A percentile compares a stretch with the other conserved stretches of the same genome.
Conservation (phyloP, 2,797 vertebrate genomes). For the Mormyrops attenuatus region DNA sequence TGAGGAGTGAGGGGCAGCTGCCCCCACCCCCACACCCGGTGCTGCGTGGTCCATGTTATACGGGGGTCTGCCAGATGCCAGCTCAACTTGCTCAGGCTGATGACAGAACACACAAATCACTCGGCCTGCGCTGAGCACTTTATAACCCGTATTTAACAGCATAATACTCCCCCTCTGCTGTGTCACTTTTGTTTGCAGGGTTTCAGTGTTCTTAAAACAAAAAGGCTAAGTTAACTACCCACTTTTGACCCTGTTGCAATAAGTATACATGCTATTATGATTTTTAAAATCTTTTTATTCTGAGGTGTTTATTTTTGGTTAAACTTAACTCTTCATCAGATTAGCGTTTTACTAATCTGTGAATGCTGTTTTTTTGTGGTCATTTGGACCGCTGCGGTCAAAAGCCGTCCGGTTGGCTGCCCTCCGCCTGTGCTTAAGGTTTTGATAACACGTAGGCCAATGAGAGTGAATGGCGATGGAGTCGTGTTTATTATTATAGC, state of each 20-base stretch:
- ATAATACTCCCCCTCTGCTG: background rate
- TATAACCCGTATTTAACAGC: background rate
- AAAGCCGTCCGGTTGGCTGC: constrained; percentile 35
- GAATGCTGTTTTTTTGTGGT: background rate
- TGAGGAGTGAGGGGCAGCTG: constrained; percentile 43
- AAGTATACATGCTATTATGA: background rate
- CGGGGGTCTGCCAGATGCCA: background rate
- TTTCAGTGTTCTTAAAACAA: background rate
- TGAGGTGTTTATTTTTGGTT: background rate
- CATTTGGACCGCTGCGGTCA: constrained; percentile 41
- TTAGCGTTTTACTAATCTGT: background rate
- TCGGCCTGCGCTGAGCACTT: background rate
- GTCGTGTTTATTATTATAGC: constrained; percentile 58
- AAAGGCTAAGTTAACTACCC: background rate
- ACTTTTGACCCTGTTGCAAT: background rate
- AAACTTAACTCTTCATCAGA: background rate
- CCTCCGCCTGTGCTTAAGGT: constrained; percentile 53
- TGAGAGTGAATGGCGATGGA: constrained; percentile 43
- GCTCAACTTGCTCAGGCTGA: background rate
- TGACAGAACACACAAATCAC: constrained; percentile 2
- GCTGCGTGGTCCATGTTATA: background rate
- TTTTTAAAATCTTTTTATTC: background rate
- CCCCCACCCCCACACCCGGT: background rate
- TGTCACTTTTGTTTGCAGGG: background rate
- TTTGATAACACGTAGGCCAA: constrained; percentile 51